Evolutionary conservation across 53 echinoderm and acorn worm species (phyloP).

Genomic region (Arbacia lixula): DNA sequence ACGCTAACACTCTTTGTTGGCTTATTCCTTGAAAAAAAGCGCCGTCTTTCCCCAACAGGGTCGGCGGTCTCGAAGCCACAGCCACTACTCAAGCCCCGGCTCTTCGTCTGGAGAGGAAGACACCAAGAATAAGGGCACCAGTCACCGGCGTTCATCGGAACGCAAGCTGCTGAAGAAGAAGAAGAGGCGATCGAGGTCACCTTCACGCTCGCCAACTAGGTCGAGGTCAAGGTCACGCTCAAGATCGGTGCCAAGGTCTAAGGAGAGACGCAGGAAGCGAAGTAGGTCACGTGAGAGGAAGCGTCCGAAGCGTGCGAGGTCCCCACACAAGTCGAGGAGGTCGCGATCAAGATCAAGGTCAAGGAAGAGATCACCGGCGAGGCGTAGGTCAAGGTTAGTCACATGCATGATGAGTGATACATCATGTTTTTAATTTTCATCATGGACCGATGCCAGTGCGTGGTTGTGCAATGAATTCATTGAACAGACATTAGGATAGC

Average conservation of each 20-base stretch:
- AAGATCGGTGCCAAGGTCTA: constrained; percentile 67
- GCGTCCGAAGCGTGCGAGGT: constrained; percentile 47
- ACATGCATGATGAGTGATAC: not conserved
- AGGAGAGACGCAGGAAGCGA: constrained; percentile 68
- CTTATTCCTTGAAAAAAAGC: constrained; percentile 34
- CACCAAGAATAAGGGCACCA: too few species aligned
- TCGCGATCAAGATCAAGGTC: constrained; percentile 60
- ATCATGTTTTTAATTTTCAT: too few species aligned
- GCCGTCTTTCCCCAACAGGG: constrained; percentile 51
- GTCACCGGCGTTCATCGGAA: constrained; percentile 1
- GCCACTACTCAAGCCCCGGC: constrained; percentile 8
- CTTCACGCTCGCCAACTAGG: constrained; percentile 57
- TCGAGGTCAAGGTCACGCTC: constrained; percentile 68
- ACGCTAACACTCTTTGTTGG: constrained; percentile 52
- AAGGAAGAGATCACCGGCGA: constrained; percentile 63
- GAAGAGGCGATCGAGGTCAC: constrained; percentile 42
- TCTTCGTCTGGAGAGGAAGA: constrained; percentile 11
- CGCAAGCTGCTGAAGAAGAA: constrained; percentile 13
- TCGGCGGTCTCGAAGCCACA: too few species aligned
- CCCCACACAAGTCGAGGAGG: constrained; percentile 60
- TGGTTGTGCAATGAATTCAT: too few species aligned
- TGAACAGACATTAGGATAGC: too few species aligned
- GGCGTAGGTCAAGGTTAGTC: constrained; percentile 64
- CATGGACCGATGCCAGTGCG: too few species aligned
- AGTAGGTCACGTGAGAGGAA: constrained; percentile 31